These are phyloP conservation scores for Myotis pilosus DNA, from an alignment of 2,797 vertebrate genomes.

Conservation along the genomic window DNA sequence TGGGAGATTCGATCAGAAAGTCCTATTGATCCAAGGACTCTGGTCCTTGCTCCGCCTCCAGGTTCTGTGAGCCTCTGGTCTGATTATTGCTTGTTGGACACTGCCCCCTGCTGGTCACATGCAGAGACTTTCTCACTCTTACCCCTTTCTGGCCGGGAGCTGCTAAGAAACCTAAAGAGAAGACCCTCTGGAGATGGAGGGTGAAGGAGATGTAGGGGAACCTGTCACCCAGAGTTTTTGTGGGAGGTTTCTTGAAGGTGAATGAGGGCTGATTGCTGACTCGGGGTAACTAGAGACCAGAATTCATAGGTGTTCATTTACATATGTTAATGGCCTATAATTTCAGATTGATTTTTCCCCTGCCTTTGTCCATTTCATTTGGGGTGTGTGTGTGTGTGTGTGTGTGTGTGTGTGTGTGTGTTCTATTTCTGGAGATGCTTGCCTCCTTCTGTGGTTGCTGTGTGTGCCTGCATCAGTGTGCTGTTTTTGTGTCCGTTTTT, in stretches of 20 bases:
- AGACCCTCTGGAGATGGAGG: background rate
- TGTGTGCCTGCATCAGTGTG: background rate
- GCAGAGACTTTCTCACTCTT: background rate
- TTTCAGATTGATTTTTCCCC: background rate
- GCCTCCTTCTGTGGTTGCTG: background rate
- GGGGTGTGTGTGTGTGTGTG: background rate
- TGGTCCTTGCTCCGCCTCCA: background rate
- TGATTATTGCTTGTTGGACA: constrained; percentile 36
- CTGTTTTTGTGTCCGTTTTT: background rate
- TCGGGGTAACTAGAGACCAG: background rate
- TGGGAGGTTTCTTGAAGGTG: background rate
- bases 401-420: background rate
- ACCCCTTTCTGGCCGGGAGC: background rate
- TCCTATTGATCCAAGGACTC: background rate
- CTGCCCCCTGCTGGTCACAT: constrained; percentile 57
- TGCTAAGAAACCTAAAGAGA: background rate
- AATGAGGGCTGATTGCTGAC: background rate
- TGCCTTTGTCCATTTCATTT: background rate
- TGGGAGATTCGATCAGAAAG: background rate
- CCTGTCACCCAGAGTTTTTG: background rate
- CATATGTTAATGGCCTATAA: background rate
- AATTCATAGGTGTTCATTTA: background rate
- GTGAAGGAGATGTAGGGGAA: background rate
- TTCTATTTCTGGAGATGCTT: background rate
- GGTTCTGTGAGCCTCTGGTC: fast-evolving